Evolutionary conservation across 2,888 invertebrate species (phyloP), one percentile per base, ranked within the genome.

Genomic region (Sthenelais limicola): DNA sequence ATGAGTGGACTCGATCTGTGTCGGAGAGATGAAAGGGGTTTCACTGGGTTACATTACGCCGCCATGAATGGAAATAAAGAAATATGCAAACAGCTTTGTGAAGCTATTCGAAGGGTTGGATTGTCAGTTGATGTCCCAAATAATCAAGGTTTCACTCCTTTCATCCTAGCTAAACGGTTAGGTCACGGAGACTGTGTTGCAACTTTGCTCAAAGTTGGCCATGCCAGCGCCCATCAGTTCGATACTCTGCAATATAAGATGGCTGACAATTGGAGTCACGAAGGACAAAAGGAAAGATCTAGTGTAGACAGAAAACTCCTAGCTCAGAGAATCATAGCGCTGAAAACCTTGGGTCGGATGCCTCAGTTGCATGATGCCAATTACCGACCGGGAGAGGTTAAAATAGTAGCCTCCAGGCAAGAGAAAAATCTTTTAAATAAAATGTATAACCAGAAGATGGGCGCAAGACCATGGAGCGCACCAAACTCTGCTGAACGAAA

Each of bases 1-100:
- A 77, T 79, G 49, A 82, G 83, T 9, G 84, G 84, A 62, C 75
- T 84, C 24, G 79, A 85, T 68, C 80, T 85, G n/a, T 54, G 76
- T 0, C 80, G 82, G 7, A 77, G 76, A 28, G 86, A 85, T 74
- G 75, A 56, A 1, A 80, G 82, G 28, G 85, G 86, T 3, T 77
- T 79, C 73, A 85, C 84, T 5, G 76, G 82, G 2, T 76, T 86
- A 1, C 86, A 86, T 69, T 80, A 85, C 43, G 84, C 84, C 26
- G 80, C 81, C 2, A 79, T 80, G 51, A 69, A 77, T 3, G 83
- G 83, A 2, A 78, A 80, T 62, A 70, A 76, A 3, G 77, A 78
- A 0, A 77, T 81, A 1, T 83, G 84, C 0, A 72, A 74, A 18
- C 69, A 76, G 12, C 74, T 86, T 5, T 77, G 82, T 5, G 69